These are phyloP conservation scores for Ictidomys tridecemlineatus DNA, from an alignment of 2,113 vertebrate species.

Conservation along the genomic window DNA sequence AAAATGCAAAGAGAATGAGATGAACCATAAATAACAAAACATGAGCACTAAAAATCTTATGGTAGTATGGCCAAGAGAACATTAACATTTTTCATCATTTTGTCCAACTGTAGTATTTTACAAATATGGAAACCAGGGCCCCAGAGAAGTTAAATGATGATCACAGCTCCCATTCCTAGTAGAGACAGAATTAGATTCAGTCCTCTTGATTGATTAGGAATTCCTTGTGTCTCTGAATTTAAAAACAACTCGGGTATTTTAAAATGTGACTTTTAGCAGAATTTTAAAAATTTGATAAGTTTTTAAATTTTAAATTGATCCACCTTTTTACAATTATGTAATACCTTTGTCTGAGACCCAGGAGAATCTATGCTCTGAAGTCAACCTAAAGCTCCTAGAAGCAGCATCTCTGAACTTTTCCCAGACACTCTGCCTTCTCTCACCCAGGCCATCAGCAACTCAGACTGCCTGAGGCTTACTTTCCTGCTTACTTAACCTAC, in stretches of 20 bases:
- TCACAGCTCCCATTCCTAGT: not conserved
- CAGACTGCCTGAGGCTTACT: not conserved
- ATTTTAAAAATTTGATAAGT: not conserved
- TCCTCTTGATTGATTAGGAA: not conserved
- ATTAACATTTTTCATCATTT: conserved; percentile 15
- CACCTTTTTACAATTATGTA: not conserved
- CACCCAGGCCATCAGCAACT: not conserved
- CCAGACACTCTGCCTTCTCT: not conserved
- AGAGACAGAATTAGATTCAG: not conserved
- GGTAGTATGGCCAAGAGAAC: not conserved
- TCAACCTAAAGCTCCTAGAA: not conserved
- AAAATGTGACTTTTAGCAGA: not conserved
- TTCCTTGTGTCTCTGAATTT: not conserved
- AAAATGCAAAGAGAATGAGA: not conserved
- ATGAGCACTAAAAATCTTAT: not conserved
- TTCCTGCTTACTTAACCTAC: not conserved
- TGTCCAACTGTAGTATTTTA: not conserved
- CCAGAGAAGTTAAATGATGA: not conserved
- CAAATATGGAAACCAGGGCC: not conserved
- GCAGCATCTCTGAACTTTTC: not conserved
- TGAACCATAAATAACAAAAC: not conserved
- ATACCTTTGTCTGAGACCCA: not conserved
- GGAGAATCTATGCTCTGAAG: not conserved
- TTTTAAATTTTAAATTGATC: not conserved
- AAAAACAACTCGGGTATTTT: not conserved